phyloP scores from a whole-genome alignment of 2,888 invertebrate genomes.

The Lingula anatina region DNA sequence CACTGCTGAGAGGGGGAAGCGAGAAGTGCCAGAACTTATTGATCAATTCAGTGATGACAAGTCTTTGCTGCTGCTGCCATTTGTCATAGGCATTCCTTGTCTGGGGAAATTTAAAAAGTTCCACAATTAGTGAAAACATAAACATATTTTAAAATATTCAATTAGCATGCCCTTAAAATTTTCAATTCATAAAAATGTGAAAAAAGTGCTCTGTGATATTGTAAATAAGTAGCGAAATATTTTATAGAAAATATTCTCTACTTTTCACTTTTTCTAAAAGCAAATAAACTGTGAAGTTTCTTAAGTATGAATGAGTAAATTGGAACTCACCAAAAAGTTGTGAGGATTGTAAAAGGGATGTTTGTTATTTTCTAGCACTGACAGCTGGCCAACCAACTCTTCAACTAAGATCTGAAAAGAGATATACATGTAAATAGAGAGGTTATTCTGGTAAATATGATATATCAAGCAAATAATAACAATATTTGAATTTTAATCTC shows the following conservation, averaged over 20 bases:
- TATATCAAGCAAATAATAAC: no score
- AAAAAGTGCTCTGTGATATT: no score
- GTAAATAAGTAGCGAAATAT: no score
- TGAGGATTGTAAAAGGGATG: constrained; percentile 35
- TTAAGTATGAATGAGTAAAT: no score
- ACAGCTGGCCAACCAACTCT: constrained; percentile 33
- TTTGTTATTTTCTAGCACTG: constrained; percentile 32
- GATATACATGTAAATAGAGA: background rate
- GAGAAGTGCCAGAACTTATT: constrained; percentile 39
- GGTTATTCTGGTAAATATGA: no score
- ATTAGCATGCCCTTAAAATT: no score
- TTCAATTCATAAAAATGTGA: no score
- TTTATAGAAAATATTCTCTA: background rate
- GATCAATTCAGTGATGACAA: constrained; percentile 29
- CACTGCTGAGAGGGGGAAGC: constrained; percentile 19
- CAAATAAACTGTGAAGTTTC: constrained; percentile 2
- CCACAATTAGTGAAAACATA: background rate
- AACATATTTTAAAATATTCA: background rate
- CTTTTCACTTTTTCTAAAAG: background rate
- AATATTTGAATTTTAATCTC: no score
- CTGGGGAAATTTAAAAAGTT: constrained; percentile 13
- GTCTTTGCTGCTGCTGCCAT: constrained; percentile 35
- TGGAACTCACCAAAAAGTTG: constrained; percentile 31
- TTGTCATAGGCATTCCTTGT: constrained; percentile 31
- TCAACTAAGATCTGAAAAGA: constrained; percentile 32